Conservation (phyloP, 2,888 invertebrate genomes). For the Apamea epomidion region DNA sequence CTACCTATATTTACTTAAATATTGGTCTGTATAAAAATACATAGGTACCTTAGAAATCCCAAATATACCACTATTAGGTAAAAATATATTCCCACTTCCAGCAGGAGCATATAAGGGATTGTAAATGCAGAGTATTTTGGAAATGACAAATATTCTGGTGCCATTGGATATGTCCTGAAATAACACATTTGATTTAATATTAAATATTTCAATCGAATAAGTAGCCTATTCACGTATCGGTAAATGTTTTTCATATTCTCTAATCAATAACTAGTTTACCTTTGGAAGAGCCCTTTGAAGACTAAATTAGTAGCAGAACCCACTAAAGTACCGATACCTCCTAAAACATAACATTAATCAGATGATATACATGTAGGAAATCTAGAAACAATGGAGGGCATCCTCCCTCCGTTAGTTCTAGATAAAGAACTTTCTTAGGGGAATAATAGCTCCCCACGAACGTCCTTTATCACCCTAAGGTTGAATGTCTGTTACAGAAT, state of each 20-base stretch:
- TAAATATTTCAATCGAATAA: not conserved
- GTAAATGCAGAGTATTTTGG: conserved; percentile 80
- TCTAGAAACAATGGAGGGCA: not conserved
- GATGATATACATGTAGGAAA: not conserved
- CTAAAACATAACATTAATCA: conserved; percentile 72
- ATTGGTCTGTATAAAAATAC: not conserved
- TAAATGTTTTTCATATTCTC: not conserved
- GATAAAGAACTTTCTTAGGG: not conserved
- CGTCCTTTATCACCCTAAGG: not conserved
- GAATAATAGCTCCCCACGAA: not conserved
- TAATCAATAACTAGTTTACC: conserved; percentile 62
- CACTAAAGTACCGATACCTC: conserved; percentile 93
- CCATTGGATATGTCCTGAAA: conserved; percentile 90
- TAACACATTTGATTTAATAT: not conserved
- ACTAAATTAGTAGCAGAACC: conserved; percentile 95
- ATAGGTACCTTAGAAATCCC: conserved; percentile 78
- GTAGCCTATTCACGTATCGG: not conserved
- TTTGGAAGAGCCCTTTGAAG: conserved; percentile 84
- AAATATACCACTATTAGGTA: conserved; percentile 75
- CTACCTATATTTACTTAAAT: no score
- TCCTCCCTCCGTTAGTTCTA: no score
- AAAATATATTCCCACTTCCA: conserved; percentile 74
- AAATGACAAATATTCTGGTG: conserved; percentile 87
- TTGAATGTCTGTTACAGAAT: not conserved
- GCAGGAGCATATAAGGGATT: conserved; percentile 79